Evolutionary conservation across 1,140 invertebrate species (phyloP).

Genomic region (Drosophila arawakana): DNA sequence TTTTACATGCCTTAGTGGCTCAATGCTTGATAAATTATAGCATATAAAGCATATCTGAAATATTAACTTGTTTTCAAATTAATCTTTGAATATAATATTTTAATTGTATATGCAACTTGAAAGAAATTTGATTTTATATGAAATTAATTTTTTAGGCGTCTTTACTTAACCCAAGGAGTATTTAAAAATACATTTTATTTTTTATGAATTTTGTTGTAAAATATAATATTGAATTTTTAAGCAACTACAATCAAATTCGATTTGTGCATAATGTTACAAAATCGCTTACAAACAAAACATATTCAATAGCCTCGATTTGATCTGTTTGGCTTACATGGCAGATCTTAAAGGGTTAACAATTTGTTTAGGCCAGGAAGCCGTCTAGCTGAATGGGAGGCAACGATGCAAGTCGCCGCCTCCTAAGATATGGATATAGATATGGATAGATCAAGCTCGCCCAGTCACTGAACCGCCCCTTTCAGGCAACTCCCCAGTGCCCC

Average conservation of each 20-base stretch:
- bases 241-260: not conserved
- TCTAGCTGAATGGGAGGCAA: slow-evolving; percentile 1
- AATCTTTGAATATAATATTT: too few relatives aligned
- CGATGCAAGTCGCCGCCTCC: slow-evolving; percentile 15
- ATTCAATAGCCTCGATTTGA: not conserved
- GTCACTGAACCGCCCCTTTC: slow-evolving; percentile 25
- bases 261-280: too few relatives aligned
- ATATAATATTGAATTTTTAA: not conserved
- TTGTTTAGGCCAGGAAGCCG: not conserved
- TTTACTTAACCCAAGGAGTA: too few relatives aligned
- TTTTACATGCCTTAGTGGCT: too few relatives aligned
- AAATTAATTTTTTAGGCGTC: too few relatives aligned
- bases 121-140: too few relatives aligned
- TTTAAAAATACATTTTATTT: too few relatives aligned
- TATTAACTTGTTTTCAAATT: too few relatives aligned
- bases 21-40: too few relatives aligned
- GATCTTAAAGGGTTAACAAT: slow-evolving; percentile 1
- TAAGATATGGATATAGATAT: slow-evolving; percentile 19
- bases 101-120: too few relatives aligned
- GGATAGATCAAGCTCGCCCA: slow-evolving; percentile 20
- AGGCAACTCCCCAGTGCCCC: not conserved
- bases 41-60: too few relatives aligned
- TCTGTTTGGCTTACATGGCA: slow-evolving; percentile 1
- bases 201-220: too few relatives aligned
- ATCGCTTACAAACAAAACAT: not conserved